Evolutionary conservation across 1,140 invertebrate species (phyloP), one percentile per base, ranked within the genome.

Genomic region (Vanessa atalanta): DNA sequence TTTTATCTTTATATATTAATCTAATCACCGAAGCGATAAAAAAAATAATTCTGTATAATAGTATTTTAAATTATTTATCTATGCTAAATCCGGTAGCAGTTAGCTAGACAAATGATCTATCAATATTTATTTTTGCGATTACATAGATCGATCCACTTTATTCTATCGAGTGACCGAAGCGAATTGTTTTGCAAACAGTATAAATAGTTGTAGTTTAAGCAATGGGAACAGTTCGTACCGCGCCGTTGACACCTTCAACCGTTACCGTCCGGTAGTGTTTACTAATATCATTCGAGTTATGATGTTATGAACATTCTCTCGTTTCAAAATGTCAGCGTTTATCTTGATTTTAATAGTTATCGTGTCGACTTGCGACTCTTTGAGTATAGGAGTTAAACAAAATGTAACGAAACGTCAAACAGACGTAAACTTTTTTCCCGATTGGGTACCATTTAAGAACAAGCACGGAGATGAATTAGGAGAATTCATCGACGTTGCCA

Each of bases 131-230:
- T 26, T 66, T 13, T 43, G 2, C 13, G 26, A 74, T 72, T 69
- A 47, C 55, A 72, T 70, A 75, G 13, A 51, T n/a, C 75, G 55
- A 57, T 87, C 87, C 86, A 85, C 66, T 73, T 70, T 66, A 84
- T 83, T 80, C 85, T 84, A 31, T 50, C 65, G 57, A 76, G 77
- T 68, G 70, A 73, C 77, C 85, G 81, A 74, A 83, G 77, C 84
- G 81, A 89, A 90, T 87, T 76, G 85, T 86, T 88, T 88, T 83
- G 70, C 79, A 88, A 89, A 91, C 89, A 91, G 87, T 92, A 92
- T 92, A 92, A 92, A 92, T 92, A 90, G 90, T 88, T 87, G 85
- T 88, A 75, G 81, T 82, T 76, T 76, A 69, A 82, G 75, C 79
- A 80, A 72, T 64, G 78, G 73, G 67, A 77, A 82, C 88, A 91